Evolutionary conservation across 2,888 invertebrate species (phyloP).

Genomic region (Nebria brevicollis): DNA sequence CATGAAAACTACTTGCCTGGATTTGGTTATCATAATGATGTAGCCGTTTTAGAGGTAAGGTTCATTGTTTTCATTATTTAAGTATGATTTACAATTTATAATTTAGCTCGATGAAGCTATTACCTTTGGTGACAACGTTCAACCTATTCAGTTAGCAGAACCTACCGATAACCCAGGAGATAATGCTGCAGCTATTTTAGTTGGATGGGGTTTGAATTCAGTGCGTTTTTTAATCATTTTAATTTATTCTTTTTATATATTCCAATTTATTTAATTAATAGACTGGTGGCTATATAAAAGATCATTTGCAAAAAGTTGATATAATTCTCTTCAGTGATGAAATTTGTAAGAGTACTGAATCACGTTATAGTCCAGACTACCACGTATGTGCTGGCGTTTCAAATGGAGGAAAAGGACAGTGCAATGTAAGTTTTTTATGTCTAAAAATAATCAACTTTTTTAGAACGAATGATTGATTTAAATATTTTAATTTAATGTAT

Average conservation of each 20-base stretch:
- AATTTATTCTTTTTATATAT: neutral
- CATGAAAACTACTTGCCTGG: slow-evolving; percentile 48
- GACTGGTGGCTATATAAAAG: slow-evolving; percentile 59
- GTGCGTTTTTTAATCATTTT: slow-evolving; percentile 13
- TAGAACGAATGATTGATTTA: no score
- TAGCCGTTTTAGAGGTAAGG: slow-evolving; percentile 50
- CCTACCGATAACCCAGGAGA: slow-evolving; percentile 38
- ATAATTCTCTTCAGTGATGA: slow-evolving; percentile 59
- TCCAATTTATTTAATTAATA: slow-evolving; percentile 48
- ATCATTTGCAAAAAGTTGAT: slow-evolving; percentile 59
- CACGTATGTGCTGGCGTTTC: slow-evolving; percentile 63
- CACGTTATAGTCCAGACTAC: slow-evolving; percentile 55
- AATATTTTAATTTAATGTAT: neutral
- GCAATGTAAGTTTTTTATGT: slow-evolving; percentile 55
- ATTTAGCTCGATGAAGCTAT: slow-evolving; percentile 51
- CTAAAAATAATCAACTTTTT: neutral
- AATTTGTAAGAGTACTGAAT: slow-evolving; percentile 59
- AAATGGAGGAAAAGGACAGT: slow-evolving; percentile 64
- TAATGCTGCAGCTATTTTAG: slow-evolving; percentile 54
- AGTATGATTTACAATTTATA: neutral
- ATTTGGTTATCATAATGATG: slow-evolving; percentile 49
- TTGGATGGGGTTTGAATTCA: slow-evolving; percentile 59
- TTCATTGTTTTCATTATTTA: neutral
- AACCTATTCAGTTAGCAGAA: slow-evolving; percentile 47
- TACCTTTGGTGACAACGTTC: slow-evolving; percentile 28